Conservation (phyloP, 2,888 invertebrate genomes). For the Lasioglossum oenotherae region DNA sequence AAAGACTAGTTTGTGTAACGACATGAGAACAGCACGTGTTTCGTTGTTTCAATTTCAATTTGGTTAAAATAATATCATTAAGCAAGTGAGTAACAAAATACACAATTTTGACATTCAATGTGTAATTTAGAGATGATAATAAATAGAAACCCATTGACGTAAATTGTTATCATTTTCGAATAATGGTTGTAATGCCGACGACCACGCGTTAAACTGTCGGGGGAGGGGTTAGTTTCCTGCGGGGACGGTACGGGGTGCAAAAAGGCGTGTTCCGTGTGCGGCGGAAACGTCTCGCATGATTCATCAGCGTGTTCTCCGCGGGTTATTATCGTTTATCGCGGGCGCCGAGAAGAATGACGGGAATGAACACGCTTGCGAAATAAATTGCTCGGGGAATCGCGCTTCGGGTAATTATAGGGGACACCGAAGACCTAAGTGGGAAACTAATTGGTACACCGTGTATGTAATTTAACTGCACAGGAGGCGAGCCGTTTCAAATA, state of each 20-base stretch:
- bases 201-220: too few species aligned
- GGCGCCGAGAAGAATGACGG: background rate
- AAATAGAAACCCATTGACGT: too few species aligned
- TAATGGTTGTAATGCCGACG: too few species aligned
- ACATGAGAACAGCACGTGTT: too few species aligned
- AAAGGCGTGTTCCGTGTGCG: background rate
- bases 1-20: too few species aligned
- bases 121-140: too few species aligned
- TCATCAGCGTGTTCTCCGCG: conserved; percentile 18
- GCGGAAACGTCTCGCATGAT: background rate
- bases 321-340: conserved; percentile 15
- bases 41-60: too few species aligned
- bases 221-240: background rate
- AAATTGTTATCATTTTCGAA: too few species aligned
- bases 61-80: too few species aligned
- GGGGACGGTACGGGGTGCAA: too few species aligned
- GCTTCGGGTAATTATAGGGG: background rate
- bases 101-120: too few species aligned
- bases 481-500: background rate
- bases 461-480: background rate
- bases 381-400: background rate
- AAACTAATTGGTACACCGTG: conserved; percentile 14
- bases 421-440: background rate
- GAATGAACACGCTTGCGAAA: background rate
- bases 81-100: too few species aligned